These are phyloP conservation scores for Onychomys torridus DNA, from an alignment of 2,797 vertebrate species.

Conservation along the genomic window DNA sequence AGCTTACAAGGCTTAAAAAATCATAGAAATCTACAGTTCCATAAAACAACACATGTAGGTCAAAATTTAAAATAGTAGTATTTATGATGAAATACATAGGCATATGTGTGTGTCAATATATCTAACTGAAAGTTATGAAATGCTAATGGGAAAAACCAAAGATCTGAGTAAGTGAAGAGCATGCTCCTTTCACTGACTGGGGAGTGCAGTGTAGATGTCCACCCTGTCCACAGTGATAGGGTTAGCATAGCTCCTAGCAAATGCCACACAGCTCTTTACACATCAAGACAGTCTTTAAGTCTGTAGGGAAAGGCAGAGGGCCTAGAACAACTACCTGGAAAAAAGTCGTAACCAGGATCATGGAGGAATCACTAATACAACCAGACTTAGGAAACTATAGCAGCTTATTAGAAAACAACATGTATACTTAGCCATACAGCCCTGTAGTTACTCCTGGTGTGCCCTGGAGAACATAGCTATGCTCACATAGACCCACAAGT, in stretches of 20 bases:
- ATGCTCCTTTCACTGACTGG: neutral
- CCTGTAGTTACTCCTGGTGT: neutral
- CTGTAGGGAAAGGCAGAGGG: neutral
- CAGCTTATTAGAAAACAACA: neutral
- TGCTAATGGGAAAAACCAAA: neutral
- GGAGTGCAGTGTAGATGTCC: neutral
- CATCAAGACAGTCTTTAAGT: neutral
- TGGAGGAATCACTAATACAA: neutral
- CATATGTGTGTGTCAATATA: neutral
- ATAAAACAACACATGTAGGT: neutral
- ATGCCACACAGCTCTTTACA: neutral
- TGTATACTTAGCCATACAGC: neutral
- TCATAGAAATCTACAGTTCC: neutral
- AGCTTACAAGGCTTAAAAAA: neutral
- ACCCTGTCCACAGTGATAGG: neutral
- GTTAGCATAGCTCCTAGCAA: neutral
- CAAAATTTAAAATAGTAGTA: neutral
- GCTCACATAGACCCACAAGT: neutral
- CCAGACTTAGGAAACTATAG: neutral
- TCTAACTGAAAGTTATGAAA: neutral
- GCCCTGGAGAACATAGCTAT: neutral
- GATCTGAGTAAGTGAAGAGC: neutral
- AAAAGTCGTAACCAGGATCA: neutral
- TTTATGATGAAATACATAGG: neutral
- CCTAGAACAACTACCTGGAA: neutral